Conservation (phyloP, 2,797 vertebrate genomes). For the Selene dorsalis region DNA sequence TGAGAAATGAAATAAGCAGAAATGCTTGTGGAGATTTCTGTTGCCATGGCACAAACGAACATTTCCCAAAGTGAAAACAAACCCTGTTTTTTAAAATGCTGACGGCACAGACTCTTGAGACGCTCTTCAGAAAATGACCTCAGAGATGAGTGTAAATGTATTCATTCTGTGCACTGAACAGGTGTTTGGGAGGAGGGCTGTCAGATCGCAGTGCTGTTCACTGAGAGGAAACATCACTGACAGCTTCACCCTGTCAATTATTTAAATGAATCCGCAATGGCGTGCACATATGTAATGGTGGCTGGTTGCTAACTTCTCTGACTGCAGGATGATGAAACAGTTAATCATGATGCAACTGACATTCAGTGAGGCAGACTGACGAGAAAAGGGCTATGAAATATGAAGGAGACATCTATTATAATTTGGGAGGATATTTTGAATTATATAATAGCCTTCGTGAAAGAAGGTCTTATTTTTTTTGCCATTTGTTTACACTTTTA, state of each 20-base stretch:
- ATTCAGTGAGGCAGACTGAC: slow-evolving; percentile 45
- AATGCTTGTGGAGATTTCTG: slow-evolving; percentile 20
- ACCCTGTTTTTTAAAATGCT: slow-evolving; percentile 32
- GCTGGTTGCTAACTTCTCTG: slow-evolving; percentile 35
- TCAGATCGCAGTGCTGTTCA: slow-evolving; percentile 48
- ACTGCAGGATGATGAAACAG: slow-evolving; percentile 42
- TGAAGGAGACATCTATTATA: slow-evolving; percentile 40
- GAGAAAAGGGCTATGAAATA: slow-evolving; percentile 32
- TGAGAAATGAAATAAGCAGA: slow-evolving; percentile 59
- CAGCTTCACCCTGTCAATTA: slow-evolving; percentile 70
- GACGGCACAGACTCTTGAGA: slow-evolving; percentile 19
- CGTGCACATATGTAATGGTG: slow-evolving; percentile 47
- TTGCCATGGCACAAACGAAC: slow-evolving; percentile 29
- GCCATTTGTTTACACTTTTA: slow-evolving; percentile 50
- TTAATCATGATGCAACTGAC: slow-evolving; percentile 49
- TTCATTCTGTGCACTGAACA: slow-evolving; percentile 45
- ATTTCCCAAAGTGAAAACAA: slow-evolving; percentile 53
- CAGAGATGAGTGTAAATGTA: slow-evolving; percentile 53
- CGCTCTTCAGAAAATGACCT: slow-evolving; percentile 38
- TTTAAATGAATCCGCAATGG: slow-evolving; percentile 62
- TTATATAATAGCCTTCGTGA: slow-evolving; percentile 43
- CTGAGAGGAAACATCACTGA: slow-evolving; percentile 60
- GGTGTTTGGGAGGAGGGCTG: slow-evolving; percentile 42
- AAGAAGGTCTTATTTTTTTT: slow-evolving; percentile 38
- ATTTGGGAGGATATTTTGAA: slow-evolving; percentile 41